phyloP scores from a whole-genome alignment of 1,140 invertebrate species.

The Berghia stephanieae region DNA sequence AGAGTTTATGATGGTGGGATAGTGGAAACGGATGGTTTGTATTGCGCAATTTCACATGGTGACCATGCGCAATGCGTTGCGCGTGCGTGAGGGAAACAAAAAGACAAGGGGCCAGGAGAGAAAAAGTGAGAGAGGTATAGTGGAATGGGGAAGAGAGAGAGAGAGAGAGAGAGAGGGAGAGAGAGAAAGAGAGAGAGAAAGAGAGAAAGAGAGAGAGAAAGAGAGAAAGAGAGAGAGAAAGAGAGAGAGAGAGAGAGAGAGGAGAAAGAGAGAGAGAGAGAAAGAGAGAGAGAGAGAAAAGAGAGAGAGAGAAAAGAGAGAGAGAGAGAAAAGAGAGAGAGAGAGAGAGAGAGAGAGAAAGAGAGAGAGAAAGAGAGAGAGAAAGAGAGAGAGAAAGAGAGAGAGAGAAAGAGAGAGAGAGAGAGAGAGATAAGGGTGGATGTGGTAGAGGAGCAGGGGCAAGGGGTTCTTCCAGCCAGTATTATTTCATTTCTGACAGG shows the following conservation, averaged over 20 bases:
- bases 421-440: background rate
- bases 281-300: background rate
- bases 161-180: background rate
- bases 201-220: background rate
- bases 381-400: background rate
- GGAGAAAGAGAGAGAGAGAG: background rate
- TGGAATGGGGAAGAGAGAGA: background rate
- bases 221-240: slow-evolving; percentile 9
- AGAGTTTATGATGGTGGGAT: background rate
- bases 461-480: too few relatives aligned
- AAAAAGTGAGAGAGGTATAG: background rate
- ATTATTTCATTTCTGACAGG: too few relatives aligned
- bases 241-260: slow-evolving; percentile 1
- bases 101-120: background rate
- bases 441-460: background rate
- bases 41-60: too few relatives aligned
- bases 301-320: background rate
- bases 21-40: background rate
- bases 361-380: background rate
- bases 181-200: background rate
- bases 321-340: background rate
- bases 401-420: background rate
- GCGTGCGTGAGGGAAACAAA: background rate
- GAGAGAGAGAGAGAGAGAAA: background rate
- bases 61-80: background rate